Evolutionary conservation across 2,113 vertebrate species (phyloP), one percentile per base, ranked within the genome.

Genomic region (Thomomys bottae): DNA sequence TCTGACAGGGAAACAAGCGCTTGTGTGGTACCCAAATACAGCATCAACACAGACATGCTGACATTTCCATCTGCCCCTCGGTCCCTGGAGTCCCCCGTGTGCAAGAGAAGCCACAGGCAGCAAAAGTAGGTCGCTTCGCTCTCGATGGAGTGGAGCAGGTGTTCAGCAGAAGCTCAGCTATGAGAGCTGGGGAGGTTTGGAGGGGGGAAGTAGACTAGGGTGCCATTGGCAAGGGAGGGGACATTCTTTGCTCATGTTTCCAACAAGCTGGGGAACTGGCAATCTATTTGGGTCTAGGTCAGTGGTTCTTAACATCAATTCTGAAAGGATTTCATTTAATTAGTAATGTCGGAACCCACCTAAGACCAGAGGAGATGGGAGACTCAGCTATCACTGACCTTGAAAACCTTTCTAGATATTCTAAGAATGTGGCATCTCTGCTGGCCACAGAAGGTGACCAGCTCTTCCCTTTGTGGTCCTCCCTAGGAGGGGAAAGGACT

Each of bases 1-100:
- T 75, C 83, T 95, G 94, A 94, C 94, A 94, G 90, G 40, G 88
- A 87, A 94, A 90, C 92, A 92, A 94, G 92, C 0, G 0, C 81
- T 90, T 95, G 95, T 94, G 92, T 87, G 92, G 75, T 87, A 89
- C 96, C 94, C 96, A 95, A 82, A 95, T 26, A 71, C 90, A 30
- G 90, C 94, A 30, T 87, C 86, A 92, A 92, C 75, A 77, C 84
- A 84, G 81, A 61, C 77, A 2, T 0, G 24, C 92, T 92, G 93
- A 88, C 90, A 90, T 87, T 87, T 94, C 96, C 96, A 95, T 95
- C 96, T 96, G 95, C 93, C 90, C 94, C 90, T 89, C 68, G 0
- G 3, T 96, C 95, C 88, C 88, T 0, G 61, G 93, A 91, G 88
- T 34, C 82, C 54, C 49, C 88, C 23, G 6, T 3, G 32, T 21